Conservation (phyloP, 2,888 invertebrate species). For the Eristalinus sepulchralis region DNA sequence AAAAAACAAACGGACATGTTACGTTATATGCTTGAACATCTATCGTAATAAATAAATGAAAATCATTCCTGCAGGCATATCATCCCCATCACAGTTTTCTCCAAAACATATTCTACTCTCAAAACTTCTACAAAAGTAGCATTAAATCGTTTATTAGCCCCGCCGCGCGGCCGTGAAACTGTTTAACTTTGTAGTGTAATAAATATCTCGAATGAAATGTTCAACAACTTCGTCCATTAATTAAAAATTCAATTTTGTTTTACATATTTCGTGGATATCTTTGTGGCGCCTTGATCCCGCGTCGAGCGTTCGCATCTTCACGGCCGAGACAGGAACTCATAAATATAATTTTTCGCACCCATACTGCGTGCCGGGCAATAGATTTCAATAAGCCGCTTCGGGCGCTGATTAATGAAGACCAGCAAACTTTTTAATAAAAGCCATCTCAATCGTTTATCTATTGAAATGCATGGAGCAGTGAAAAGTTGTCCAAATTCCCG, state of each 20-base stretch:
- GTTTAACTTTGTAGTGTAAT: constrained; percentile 68
- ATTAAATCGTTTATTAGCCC: constrained; percentile 18
- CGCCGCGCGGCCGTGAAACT: background rate
- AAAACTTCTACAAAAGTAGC: background rate
- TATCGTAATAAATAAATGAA: no score
- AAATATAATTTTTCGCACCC: constrained; percentile 62
- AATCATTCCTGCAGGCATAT: no score
- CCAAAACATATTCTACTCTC: background rate
- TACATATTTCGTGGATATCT: constrained; percentile 54
- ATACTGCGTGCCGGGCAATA: constrained; percentile 45
- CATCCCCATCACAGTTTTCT: background rate
- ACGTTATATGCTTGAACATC: no score
- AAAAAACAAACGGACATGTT: no score
- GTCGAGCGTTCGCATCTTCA: background rate
- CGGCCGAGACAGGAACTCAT: constrained; percentile 50
- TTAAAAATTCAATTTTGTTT: constrained; percentile 77
- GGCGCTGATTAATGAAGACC: constrained; percentile 57
- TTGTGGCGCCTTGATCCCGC: constrained; percentile 45
- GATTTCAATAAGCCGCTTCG: constrained; percentile 64
- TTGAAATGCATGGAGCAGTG: background rate
- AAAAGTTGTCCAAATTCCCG: constrained; percentile 10
- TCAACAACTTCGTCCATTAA: constrained; percentile 79
- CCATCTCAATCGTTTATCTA: background rate
- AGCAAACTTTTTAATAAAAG: constrained; percentile 54
- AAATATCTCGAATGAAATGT: constrained; percentile 73